phyloP scores from a whole-genome alignment of 2,888 invertebrate genomes.

The Ophonus ardosiacus region DNA sequence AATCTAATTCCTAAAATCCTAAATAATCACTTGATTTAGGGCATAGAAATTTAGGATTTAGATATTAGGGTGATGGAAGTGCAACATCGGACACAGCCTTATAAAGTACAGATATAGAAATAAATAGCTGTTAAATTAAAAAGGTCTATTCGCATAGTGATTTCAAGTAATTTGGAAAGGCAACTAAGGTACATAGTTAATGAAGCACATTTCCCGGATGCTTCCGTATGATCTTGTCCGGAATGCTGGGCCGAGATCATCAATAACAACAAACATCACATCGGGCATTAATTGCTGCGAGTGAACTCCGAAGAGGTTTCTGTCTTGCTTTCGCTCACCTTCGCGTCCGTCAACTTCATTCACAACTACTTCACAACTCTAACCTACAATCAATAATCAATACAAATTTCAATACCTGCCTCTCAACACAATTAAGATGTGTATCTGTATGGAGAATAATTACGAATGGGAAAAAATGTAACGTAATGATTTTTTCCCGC shows the following conservation, averaged over 20 bases:
- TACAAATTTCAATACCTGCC: not conserved
- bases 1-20: too few species aligned
- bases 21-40: too few species aligned
- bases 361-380: not conserved
- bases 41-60: too few species aligned
- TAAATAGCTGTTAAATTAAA: too few species aligned
- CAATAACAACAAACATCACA: conserved; percentile 47
- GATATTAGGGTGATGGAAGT: too few species aligned
- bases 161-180: not conserved
- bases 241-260: conserved; percentile 48
- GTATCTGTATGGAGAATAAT: not conserved
- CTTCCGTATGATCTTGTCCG: conserved; percentile 34
- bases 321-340: not conserved
- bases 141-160: too few species aligned
- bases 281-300: conserved; percentile 37
- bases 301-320: not conserved
- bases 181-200: not conserved
- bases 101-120: too few species aligned
- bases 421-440: not conserved
- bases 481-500: not conserved
- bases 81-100: too few species aligned
- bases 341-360: not conserved
- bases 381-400: not conserved
- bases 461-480: not conserved
- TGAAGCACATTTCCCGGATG: conserved; percentile 43